Conservation (phyloP, 2,797 vertebrate species). For the Danio choprae region DNA sequence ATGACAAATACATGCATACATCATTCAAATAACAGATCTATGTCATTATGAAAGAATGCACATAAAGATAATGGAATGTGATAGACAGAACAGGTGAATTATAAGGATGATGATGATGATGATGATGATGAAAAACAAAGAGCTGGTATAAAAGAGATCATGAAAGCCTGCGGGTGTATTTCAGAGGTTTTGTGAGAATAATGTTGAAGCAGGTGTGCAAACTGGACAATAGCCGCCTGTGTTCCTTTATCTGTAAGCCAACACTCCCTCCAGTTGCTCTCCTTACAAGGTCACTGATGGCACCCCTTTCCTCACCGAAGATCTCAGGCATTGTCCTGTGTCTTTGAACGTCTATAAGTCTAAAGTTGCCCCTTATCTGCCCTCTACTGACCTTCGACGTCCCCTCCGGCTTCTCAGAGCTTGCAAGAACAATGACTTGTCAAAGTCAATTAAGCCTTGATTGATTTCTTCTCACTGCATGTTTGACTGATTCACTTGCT, state of each 20-base stretch:
- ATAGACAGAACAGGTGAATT: neutral
- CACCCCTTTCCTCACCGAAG: constrained; percentile 1
- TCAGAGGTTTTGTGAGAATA: neutral
- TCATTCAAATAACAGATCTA: neutral
- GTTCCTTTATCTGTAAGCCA: constrained; percentile 27
- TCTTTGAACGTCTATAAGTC: neutral
- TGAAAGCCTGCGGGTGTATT: constrained; percentile 24
- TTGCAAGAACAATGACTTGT: constrained; percentile 75
- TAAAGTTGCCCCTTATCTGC: constrained; percentile 27
- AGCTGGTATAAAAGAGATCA: constrained; percentile 29
- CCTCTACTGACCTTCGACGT: constrained; percentile 48
- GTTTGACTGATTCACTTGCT: constrained; percentile 69
- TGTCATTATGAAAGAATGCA: neutral
- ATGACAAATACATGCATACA: neutral
- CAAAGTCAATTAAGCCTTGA: constrained; percentile 81
- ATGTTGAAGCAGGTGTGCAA: constrained; percentile 38
- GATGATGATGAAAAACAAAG: neutral
- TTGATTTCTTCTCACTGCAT: constrained; percentile 76
- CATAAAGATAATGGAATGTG: neutral
- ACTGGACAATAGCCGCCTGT: constrained; percentile 7
- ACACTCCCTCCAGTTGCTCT: neutral
- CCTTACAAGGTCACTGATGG: constrained; percentile 2
- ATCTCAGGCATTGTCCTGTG: neutral
- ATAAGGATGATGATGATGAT: neutral
- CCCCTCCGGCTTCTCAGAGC: constrained; percentile 40